A percentile compares a stretch with the other conserved stretches of the same genome.
These are phyloP conservation scores for Coregonus suidteri DNA, from an alignment of 2,797 vertebrate genomes.

Conservation along the genomic window DNA sequence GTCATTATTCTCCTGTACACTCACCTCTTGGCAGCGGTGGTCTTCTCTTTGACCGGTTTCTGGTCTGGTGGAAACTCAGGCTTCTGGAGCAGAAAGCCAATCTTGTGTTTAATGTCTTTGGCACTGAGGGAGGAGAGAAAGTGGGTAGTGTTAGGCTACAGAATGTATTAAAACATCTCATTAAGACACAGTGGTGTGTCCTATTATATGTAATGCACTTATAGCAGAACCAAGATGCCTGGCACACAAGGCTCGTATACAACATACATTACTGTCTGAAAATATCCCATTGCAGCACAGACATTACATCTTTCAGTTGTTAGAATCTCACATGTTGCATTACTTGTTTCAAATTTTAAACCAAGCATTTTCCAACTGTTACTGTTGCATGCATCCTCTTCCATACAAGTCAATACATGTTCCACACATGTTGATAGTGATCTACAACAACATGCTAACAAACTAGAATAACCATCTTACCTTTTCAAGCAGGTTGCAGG, in stretches of 20 bases:
- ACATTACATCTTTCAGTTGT: not conserved
- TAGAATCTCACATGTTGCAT: not conserved
- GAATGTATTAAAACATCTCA: not conserved
- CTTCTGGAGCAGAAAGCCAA: constrained; percentile 90
- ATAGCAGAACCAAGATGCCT: not conserved
- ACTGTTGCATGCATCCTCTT: no score
- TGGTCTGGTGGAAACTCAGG: constrained; percentile 79
- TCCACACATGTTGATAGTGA: not conserved
- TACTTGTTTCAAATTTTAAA: no score
- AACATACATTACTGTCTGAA: not conserved
- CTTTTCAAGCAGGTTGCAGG: constrained; percentile 93
- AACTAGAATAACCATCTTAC: constrained; percentile 62
- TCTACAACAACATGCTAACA: not conserved
- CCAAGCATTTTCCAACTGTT: no score
- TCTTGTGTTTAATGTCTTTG: constrained; percentile 93
- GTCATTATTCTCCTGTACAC: constrained; percentile 15
- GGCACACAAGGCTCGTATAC: not conserved
- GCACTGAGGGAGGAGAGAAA: constrained; percentile 72
- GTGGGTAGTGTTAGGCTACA: not conserved
- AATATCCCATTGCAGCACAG: not conserved
- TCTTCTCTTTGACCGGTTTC: constrained; percentile 73
- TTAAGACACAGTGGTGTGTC: not conserved
- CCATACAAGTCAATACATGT: no score
- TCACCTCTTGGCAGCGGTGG: constrained; percentile 80
- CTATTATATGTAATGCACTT: not conserved